A percentile compares a stretch with the other conserved stretches of the same genome.
Conservation (phyloP, 2,888 invertebrate genomes). For the Eumerus sabulonum region DNA sequence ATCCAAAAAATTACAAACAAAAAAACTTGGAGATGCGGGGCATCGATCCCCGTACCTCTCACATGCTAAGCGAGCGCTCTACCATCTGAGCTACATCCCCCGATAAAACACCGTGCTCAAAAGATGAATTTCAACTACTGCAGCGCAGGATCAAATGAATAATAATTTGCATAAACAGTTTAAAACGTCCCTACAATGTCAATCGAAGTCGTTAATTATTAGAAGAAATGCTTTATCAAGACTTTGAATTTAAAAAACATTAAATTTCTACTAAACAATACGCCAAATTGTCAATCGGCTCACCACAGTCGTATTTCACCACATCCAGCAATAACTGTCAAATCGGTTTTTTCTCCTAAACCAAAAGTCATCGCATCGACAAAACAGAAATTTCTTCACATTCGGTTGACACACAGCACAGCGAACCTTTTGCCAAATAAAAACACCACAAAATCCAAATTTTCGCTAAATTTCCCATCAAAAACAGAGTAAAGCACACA, state of each 20-base stretch:
- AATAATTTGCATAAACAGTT: no score
- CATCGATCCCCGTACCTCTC: conserved; percentile 82
- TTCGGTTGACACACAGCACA: conserved; percentile 6
- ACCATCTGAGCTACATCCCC: conserved; percentile 80
- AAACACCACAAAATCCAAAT: neutral
- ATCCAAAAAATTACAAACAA: conserved; percentile 29
- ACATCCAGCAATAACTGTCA: conserved; percentile 11
- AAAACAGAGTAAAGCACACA: conserved; percentile 14
- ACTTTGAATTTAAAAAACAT: no score
- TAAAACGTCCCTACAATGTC: no score
- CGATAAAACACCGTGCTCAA: neutral
- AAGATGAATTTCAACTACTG: no score
- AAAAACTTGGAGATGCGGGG: conserved; percentile 69
- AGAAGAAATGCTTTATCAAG: no score
- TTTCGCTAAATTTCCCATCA: neutral
- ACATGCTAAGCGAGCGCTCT: conserved; percentile 82
- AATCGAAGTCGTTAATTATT: no score
- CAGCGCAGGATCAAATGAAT: no score
- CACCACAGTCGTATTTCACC: no score
- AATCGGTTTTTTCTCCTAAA: conserved; percentile 12
- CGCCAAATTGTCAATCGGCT: no score
- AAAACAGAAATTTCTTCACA: conserved; percentile 22
- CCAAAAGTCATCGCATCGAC: conserved; percentile 24
- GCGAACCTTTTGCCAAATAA: neutral
- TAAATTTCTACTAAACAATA: no score